Percentiles rank a stretch among this genome's conserved stretches.
phyloP scores from a whole-genome alignment of 2,888 invertebrate species.

The Thumatha senex region DNA sequence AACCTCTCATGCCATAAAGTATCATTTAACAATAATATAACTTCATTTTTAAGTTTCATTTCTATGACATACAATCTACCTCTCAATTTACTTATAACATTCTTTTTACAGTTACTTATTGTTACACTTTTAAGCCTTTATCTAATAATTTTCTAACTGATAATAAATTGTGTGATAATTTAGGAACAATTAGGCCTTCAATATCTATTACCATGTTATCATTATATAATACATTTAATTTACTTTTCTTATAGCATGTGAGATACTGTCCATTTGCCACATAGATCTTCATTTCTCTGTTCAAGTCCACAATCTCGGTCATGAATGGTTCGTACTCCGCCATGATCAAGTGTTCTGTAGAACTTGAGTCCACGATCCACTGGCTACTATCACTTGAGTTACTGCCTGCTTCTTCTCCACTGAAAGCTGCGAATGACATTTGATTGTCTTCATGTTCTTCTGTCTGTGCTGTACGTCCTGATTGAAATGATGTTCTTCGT shows the following conservation, averaged over 20 bases:
- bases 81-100: not conserved
- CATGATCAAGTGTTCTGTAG: constrained; percentile 1
- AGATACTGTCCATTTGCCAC: not conserved
- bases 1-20: no score
- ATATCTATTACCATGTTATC: no score
- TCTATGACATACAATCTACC: not conserved
- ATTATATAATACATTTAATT: not conserved
- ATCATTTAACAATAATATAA: no score
- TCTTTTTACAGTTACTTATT: not conserved
- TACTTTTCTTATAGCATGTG: constrained; percentile 1
- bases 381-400: no score
- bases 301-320: not conserved
- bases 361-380: not conserved
- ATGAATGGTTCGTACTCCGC: not conserved
- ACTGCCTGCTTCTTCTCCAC: no score
- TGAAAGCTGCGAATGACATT: no score
- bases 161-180: constrained; percentile 6
- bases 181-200: not conserved
- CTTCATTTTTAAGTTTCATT: no score
- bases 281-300: constrained; percentile 3
- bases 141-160: constrained; percentile 4
- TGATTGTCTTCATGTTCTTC: no score
- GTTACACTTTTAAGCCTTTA: constrained; percentile 3
- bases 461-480: no score
- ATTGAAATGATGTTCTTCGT: no score